Percentiles rank a stretch among this genome's conserved stretches.
phyloP scores from a whole-genome alignment of 2,888 invertebrate species.

The Lottia scabra region DNA sequence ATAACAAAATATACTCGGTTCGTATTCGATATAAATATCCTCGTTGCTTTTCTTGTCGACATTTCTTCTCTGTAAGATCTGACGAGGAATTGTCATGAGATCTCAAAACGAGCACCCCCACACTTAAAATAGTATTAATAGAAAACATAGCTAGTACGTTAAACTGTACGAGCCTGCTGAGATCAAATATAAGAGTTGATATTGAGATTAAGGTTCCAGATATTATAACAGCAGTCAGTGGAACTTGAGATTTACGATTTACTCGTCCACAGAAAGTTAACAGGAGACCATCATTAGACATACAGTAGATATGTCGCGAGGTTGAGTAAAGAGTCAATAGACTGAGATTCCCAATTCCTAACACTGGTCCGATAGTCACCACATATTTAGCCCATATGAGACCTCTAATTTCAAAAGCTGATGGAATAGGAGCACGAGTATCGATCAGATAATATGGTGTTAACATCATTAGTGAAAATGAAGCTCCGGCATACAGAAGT shows the following conservation, averaged over 20 bases:
- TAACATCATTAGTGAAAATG: conserved; percentile 54
- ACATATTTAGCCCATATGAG: conserved; percentile 56
- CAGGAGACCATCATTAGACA: conserved; percentile 89
- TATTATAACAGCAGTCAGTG: conserved; percentile 53
- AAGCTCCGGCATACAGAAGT: conserved; percentile 50
- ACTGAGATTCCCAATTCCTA: conserved; percentile 57
- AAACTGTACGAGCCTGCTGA: conserved; percentile 89
- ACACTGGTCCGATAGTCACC: conserved; percentile 57
- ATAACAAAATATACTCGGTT: too few relatives aligned
- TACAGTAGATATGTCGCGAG: conserved; percentile 88
- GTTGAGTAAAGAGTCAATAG: conserved; percentile 87
- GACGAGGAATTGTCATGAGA: conserved; percentile 69
- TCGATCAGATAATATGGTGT: conserved; percentile 55
- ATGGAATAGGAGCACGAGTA: conserved; percentile 57
- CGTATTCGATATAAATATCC: too few relatives aligned
- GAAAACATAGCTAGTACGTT: conserved; percentile 79
- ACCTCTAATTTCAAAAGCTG: conserved; percentile 54
- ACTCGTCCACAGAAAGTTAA: conserved; percentile 79
- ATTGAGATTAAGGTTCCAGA: conserved; percentile 66
- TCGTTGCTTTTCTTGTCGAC: too few relatives aligned
- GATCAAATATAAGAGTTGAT: conserved; percentile 85
- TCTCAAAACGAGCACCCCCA: conserved; percentile 86
- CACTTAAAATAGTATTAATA: conserved; percentile 86
- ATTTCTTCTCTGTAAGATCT: background rate
- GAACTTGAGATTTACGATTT: conserved; percentile 79